Evolutionary conservation across 2,797 vertebrate species (phyloP), one percentile per base, ranked within the genome.

Genomic region (Lithobates pipiens): DNA sequence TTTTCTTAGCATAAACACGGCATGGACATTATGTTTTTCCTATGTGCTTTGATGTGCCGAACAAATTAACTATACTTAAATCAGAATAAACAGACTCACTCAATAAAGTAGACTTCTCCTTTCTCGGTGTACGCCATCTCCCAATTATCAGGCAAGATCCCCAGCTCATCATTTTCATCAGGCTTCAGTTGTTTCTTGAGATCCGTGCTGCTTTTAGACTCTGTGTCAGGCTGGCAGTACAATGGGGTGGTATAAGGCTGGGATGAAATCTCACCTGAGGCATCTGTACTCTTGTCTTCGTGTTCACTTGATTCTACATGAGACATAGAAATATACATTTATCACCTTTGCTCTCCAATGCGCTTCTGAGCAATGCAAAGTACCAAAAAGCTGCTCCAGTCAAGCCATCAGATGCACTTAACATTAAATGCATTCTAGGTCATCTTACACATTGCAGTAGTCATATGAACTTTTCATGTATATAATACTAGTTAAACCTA

Each of bases 71-170:
- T 7, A 61, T 23, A 23, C 10, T 61, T 61, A 67, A 27, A 27
- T 3, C 61, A 65, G 25, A 25, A 27, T 11, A 29, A 29, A 23
- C 9, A 67, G 65, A 97, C 98, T 98, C 90, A 99, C 98, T 99
- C 98, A 88, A 99, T 99, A 89, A 99, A 99, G 94, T 99, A 99
- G 89, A 99, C 98, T 93, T 99, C 98, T 61, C 98, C 98, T 89
- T 99, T 99, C 90, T 99, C 98, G 0, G 98, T 99, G 90, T 99
- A 99, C 39, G 98, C 98, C 97, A 99, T 99, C 94, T 99, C 98
- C 97, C 98, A 99, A 93, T 99, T 99, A 92, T 99, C 98, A 46
- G 98, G 98, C 89, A 99, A 92, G 0, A 95, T 94, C 21, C 98
- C 98, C 82, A 97, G 92, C 78, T 98, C 97, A 3, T 97, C 97